Evolutionary conservation across 1,140 invertebrate genomes (phyloP).

Genomic region (Drosophila dunni): DNA sequence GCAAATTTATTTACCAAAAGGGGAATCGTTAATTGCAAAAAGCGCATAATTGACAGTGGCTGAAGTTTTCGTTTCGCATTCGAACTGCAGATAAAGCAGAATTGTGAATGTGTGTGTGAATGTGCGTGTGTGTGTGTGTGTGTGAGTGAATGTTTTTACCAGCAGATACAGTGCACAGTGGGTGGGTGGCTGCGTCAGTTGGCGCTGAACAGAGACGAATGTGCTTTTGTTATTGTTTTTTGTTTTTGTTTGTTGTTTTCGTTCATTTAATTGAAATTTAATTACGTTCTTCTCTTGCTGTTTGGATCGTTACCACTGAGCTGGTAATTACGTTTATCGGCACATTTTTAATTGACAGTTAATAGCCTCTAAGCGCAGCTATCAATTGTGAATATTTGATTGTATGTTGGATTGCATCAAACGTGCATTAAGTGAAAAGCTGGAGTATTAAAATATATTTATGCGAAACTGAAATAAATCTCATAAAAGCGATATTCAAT

Average conservation of each 20-base stretch:
- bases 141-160: slow-evolving; percentile 22
- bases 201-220: not conserved
- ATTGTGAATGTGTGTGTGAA: slow-evolving; percentile 38
- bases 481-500: not conserved
- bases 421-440: slow-evolving; percentile 9
- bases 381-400: slow-evolving; percentile 45
- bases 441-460: slow-evolving; percentile 2
- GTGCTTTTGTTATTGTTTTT: slow-evolving; percentile 31
- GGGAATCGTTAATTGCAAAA: slow-evolving; percentile 70
- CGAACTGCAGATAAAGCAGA: slow-evolving; percentile 63
- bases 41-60: slow-evolving; percentile 74
- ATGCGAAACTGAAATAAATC: not conserved
- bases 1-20: slow-evolving; percentile 62
- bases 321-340: slow-evolving; percentile 65
- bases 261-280: slow-evolving; percentile 76
- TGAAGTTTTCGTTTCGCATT: slow-evolving; percentile 40
- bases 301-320: slow-evolving; percentile 41
- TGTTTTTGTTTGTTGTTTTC: slow-evolving; percentile 44
- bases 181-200: slow-evolving; percentile 7
- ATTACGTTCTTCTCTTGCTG: slow-evolving; percentile 48
- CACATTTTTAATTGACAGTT: slow-evolving; percentile 69
- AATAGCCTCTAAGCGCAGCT: slow-evolving; percentile 55
- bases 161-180: slow-evolving; percentile 3
- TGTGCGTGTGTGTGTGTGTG: slow-evolving; percentile 12
- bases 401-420: slow-evolving; percentile 31